Conservation (phyloP, 92 coral and sea anemone genomes). For the Micromussa lordhowensis region DNA sequence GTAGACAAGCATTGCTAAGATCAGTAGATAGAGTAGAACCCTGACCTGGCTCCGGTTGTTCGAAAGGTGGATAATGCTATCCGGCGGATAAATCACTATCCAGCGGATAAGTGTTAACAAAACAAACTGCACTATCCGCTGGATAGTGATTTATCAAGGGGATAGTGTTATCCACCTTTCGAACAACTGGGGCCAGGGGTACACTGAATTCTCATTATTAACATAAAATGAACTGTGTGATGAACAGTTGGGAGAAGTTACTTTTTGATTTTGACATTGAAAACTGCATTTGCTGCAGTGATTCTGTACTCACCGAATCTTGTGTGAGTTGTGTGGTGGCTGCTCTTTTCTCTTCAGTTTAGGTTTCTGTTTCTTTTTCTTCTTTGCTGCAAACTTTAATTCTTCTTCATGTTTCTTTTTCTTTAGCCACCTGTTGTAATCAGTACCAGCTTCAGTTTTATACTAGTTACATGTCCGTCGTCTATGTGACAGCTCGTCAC, state of each 20-base stretch:
- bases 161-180: too few species aligned
- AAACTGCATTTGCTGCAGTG: neutral
- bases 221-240: neutral
- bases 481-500: neutral
- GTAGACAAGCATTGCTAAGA: too few species aligned
- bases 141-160: too few species aligned
- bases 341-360: constrained; percentile 87
- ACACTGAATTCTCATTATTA: neutral
- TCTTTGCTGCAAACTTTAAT: constrained; percentile 72
- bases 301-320: constrained; percentile 73
- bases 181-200: too few species aligned
- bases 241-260: too few species aligned
- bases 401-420: constrained; percentile 71
- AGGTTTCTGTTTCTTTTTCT: constrained; percentile 77
- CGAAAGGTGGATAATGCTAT: too few species aligned
- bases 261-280: neutral
- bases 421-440: constrained; percentile 79
- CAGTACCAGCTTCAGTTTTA: neutral
- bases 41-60: too few species aligned
- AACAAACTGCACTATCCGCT: too few species aligned
- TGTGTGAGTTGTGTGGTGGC: constrained; percentile 85
- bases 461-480: neutral
- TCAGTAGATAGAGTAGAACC: too few species aligned
- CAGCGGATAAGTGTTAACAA: too few species aligned
- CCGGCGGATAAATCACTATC: too few species aligned